Evolutionary conservation across 2,888 invertebrate genomes (phyloP).

Genomic region (Tetranychus truncatus): DNA sequence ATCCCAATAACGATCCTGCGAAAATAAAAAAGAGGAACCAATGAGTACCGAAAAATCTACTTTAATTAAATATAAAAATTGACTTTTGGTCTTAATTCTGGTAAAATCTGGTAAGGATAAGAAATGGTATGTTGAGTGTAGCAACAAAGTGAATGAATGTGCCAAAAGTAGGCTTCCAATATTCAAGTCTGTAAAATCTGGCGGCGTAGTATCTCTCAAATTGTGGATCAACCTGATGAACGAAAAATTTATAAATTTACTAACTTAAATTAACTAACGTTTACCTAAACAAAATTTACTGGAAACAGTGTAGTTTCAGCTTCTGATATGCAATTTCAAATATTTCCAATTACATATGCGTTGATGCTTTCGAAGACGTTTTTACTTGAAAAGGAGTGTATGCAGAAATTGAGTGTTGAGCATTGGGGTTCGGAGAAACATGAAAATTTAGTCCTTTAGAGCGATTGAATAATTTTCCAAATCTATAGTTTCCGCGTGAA

Average conservation of each 20-base stretch:
- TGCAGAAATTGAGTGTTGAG: too few species aligned
- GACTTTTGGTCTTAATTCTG: background rate
- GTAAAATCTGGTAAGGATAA: background rate
- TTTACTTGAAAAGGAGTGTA: too few species aligned
- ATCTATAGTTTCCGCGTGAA: too few species aligned
- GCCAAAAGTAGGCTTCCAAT: slow-evolving; percentile 47
- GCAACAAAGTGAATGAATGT: background rate
- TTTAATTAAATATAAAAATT: background rate
- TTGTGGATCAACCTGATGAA: slow-evolving; percentile 56
- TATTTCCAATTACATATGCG: too few species aligned
- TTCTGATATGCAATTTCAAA: too few species aligned
- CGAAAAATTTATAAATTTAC: background rate
- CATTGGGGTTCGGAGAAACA: too few species aligned
- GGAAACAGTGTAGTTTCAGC: too few species aligned
- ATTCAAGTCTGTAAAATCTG: slow-evolving; percentile 45
- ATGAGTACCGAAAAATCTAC: background rate
- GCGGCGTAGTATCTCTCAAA: slow-evolving; percentile 53
- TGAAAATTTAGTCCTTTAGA: too few species aligned
- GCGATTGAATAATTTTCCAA: too few species aligned
- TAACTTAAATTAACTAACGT: background rate
- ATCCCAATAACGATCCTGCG: background rate
- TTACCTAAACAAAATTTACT: slow-evolving; percentile 1
- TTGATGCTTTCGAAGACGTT: too few species aligned
- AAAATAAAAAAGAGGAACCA: background rate
- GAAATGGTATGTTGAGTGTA: background rate